Evolutionary conservation across 2,113 vertebrate genomes (phyloP), one percentile per base, ranked within the genome.

Genomic region (Poeciliopsis occidentalis): DNA sequence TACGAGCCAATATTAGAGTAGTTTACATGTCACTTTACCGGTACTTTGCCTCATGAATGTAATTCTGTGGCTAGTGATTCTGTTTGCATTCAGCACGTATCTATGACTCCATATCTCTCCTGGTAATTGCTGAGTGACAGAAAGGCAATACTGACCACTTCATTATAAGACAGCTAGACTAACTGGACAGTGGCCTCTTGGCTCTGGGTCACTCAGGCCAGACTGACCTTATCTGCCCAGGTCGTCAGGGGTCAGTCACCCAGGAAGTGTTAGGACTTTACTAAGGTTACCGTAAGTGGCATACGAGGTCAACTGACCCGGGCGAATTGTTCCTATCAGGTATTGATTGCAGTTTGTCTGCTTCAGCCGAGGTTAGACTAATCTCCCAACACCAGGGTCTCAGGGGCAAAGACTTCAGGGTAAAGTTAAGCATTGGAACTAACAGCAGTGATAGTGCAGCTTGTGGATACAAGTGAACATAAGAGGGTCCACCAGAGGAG

Each of bases 131-230:
- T 94, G 94, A 96, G 94, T 96, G 97, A 97, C 96, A 97, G 97
- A 96, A 97, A 97, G 94, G 95, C 97, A 95, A 97, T 97, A 96
- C 93, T 95, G 95, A 95, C 94, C 94, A 96, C 96, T 97, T 98
- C 94, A 97, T 98, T 96, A 98, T 94, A 87, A 85, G 76, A 91
- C 89, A 93, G 95, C 94, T 91, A 92, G 85, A 94, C 93, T 91
- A 95, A 94, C 92, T 90, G 92, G 94, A 94, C 93, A 88, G 92
- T 92, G 92, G 87, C 94, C 88, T 87, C 75, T 72, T 85, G 77
- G 83, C 87, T 87, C 88, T 67, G 88, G 89, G 87, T 93, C 92
- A 94, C 92, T 94, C 84, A 88, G 94, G 94, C 93, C 94, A 95
- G 92, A 87, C 91, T 94, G 95, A 95, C 95, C 95, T 93, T 82